These are phyloP conservation scores for Dione vanillae DNA, from an alignment of 2,888 invertebrate genomes.

Conservation along the genomic window DNA sequence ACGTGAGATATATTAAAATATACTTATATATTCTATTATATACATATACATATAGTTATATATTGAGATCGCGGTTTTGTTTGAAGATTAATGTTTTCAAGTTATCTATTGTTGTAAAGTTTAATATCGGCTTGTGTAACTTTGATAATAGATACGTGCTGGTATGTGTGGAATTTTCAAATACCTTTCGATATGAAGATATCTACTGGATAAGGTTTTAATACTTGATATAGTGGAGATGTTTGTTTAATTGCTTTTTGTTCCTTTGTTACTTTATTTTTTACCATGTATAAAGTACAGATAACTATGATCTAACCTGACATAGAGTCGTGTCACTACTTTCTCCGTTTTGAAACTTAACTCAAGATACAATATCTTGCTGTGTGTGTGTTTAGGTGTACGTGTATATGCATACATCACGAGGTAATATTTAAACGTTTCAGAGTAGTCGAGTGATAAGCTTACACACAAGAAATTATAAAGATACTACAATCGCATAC, in stretches of 20 bases:
- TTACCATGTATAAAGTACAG: too few species aligned
- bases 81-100: constrained; percentile 42
- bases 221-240: not conserved
- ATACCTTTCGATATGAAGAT: not conserved
- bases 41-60: constrained; percentile 1
- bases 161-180: constrained; percentile 20
- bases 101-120: constrained; percentile 40
- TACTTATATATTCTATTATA: constrained; percentile 41
- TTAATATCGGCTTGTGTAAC: constrained; percentile 27
- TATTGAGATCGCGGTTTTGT: constrained; percentile 41
- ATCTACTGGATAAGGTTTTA: not conserved
- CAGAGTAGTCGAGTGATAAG: too few species aligned
- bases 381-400: too few species aligned
- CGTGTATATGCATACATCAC: too few species aligned
- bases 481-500: not conserved
- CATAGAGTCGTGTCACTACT: too few species aligned
- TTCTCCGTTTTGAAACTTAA: too few species aligned
- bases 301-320: too few species aligned
- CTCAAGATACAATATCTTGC: too few species aligned
- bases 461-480: too few species aligned
- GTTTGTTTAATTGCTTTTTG: not conserved
- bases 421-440: too few species aligned
- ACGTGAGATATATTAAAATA: constrained; percentile 75
- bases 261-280: too few species aligned
- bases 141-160: constrained; percentile 18